These are phyloP conservation scores for Carabus problematicus DNA, from an alignment of 2,888 invertebrate species.

Conservation along the genomic window DNA sequence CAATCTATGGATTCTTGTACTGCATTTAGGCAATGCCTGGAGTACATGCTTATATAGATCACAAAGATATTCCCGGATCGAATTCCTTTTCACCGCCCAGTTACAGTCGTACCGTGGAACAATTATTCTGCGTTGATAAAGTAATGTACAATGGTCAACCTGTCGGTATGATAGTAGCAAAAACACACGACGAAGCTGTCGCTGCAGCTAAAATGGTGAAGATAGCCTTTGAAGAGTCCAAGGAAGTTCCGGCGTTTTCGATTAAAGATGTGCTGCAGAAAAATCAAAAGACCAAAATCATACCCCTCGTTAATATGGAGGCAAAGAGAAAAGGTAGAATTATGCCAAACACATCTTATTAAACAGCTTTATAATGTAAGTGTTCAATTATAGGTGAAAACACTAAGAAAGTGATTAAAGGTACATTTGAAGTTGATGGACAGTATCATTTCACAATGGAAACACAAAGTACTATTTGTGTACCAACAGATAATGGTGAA, in stretches of 20 bases:
- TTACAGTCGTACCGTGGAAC: constrained; percentile 24
- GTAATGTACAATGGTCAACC: constrained; percentile 59
- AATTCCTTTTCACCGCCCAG: constrained; percentile 52
- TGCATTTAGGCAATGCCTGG: constrained; percentile 50
- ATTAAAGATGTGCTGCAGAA: constrained; percentile 30
- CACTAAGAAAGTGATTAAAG: constrained; percentile 63
- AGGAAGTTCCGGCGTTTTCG: constrained; percentile 16
- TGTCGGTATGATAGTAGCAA: constrained; percentile 59
- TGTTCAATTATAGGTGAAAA: constrained; percentile 50
- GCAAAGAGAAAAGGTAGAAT: constrained; percentile 30
- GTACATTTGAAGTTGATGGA: constrained; percentile 63
- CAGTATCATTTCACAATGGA: constrained; percentile 83
- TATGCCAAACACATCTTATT: too few species aligned
- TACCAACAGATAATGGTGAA: constrained; percentile 69
- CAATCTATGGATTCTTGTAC: too few species aligned
- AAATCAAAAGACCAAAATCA: constrained; percentile 15
- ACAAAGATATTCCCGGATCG: constrained; percentile 58
- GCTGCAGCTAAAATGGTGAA: constrained; percentile 51
- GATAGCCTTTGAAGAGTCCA: constrained; percentile 50
- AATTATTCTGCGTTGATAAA: constrained; percentile 42
- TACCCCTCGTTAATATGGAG: constrained; percentile 13
- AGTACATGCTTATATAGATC: constrained; percentile 56
- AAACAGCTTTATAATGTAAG: too few species aligned
- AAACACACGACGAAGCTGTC: constrained; percentile 49
- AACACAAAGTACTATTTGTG: constrained; percentile 67